Percentiles rank a stretch among this genome's conserved stretches.
Evolutionary conservation across 53 echinoderm and acorn worm species (phyloP).

Genomic region (Echinometra lucunter): DNA sequence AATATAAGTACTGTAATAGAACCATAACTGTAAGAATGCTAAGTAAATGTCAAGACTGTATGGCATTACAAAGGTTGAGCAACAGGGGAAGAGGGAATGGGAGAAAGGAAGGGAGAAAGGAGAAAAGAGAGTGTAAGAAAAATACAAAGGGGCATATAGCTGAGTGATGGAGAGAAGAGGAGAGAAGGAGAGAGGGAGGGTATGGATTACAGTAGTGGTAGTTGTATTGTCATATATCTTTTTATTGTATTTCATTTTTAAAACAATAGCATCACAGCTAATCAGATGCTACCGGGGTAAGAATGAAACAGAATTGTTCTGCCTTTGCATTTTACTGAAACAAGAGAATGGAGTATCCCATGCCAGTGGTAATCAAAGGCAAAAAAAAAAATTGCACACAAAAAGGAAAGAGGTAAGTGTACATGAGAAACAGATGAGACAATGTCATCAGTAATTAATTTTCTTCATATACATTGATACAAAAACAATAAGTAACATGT

Average conservation of each 20-base stretch:
- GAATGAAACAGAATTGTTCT: conserved; percentile 42
- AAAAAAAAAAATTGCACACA: neutral
- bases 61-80: no score
- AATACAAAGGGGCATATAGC: neutral
- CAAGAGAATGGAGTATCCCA: neutral
- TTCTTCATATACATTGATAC: no score
- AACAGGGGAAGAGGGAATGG: neutral
- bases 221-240: no score
- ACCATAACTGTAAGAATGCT: no score
- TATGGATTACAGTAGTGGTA: neutral
- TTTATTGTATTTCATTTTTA: conserved; percentile 57
- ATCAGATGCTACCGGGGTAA: conserved; percentile 57
- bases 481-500: neutral
- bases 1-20: no score
- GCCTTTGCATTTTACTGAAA: conserved; percentile 57
- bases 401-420: neutral
- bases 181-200: neutral
- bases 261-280: conserved; percentile 46
- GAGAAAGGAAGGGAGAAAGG: neutral
- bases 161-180: neutral
- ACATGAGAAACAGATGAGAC: neutral
- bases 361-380: conserved; percentile 64
- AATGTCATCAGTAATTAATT: neutral
- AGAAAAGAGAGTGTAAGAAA: neutral
- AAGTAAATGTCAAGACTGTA: no score